Evolutionary conservation across 2,888 invertebrate species (phyloP).

Genomic region (Nymphalis polychloros): DNA sequence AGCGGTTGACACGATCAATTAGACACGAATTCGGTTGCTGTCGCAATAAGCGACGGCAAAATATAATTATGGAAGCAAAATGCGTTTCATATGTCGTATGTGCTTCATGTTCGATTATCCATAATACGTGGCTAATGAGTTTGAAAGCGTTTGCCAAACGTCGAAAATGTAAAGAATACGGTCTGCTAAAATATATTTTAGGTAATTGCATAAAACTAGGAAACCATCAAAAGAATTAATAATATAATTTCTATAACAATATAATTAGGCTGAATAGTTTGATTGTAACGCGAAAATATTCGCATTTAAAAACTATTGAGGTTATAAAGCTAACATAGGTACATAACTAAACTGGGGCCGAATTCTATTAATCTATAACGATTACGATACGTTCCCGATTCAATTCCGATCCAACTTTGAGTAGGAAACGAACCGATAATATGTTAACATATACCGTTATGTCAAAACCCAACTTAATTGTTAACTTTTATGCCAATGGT

Average conservation of each 20-base stretch:
- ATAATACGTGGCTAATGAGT: slow-evolving; percentile 9
- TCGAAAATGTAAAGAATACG: slow-evolving; percentile 9
- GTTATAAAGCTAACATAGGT: too few relatives aligned
- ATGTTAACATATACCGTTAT: too few relatives aligned
- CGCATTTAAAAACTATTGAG: too few relatives aligned
- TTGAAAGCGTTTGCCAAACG: slow-evolving; percentile 2
- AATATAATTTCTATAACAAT: neutral
- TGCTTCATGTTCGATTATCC: slow-evolving; percentile 5
- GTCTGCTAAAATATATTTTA: slow-evolving; percentile 4
- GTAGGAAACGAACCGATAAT: too few relatives aligned
- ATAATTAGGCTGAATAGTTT: neutral
- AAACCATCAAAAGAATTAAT: neutral
- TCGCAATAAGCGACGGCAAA: neutral
- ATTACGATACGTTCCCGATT: too few relatives aligned
- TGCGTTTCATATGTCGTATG: slow-evolving; percentile 5
- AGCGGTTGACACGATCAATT: too few relatives aligned
- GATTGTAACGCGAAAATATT: neutral
- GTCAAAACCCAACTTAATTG: too few relatives aligned
- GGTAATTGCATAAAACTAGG: neutral
- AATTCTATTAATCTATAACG: too few relatives aligned
- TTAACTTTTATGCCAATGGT: too few relatives aligned
- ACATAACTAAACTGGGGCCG: too few relatives aligned
- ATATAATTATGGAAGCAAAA: neutral
- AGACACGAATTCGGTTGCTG: neutral
- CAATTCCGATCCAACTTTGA: too few relatives aligned